Conservation (phyloP, 2,888 invertebrate species). For the Globia sparganii region DNA sequence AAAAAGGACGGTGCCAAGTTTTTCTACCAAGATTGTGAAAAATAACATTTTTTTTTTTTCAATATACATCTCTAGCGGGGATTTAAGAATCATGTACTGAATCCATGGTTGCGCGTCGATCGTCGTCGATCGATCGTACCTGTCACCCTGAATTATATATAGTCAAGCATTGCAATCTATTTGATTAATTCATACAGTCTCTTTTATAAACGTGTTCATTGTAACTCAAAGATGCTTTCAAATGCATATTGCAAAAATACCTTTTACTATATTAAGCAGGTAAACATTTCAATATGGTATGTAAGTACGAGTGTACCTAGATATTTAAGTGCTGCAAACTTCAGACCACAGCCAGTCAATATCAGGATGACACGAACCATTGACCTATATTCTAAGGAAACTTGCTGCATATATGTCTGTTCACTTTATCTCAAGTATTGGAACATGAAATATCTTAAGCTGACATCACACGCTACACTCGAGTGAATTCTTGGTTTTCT, state of each 20-base stretch:
- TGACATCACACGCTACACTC: not conserved
- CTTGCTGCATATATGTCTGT: slow-evolving; percentile 28
- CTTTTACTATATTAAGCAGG: not conserved
- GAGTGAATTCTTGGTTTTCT: not conserved
- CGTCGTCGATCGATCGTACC: too few species aligned
- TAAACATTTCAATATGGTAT: not conserved
- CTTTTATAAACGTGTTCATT: not conserved
- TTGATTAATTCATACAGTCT: not conserved
- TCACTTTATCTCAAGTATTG: slow-evolving; percentile 38
- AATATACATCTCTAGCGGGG: too few species aligned
- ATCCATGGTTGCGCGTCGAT: too few species aligned
- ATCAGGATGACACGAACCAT: slow-evolving; percentile 29
- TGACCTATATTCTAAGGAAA: slow-evolving; percentile 37
- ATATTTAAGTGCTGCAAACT: slow-evolving; percentile 8
- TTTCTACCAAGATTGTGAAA: too few species aligned
- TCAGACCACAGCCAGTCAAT: slow-evolving; percentile 29
- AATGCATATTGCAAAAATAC: not conserved
- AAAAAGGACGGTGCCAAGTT: too few species aligned
- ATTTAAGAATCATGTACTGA: too few species aligned
- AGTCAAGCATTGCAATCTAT: not conserved
- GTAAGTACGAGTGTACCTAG: not conserved
- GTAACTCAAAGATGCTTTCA: not conserved
- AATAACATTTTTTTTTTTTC: too few species aligned
- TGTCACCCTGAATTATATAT: too few species aligned
- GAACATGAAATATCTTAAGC: slow-evolving; percentile 24